Conservation (phyloP, 2,797 vertebrate species). For the Helicolenus hilgendorfi region DNA sequence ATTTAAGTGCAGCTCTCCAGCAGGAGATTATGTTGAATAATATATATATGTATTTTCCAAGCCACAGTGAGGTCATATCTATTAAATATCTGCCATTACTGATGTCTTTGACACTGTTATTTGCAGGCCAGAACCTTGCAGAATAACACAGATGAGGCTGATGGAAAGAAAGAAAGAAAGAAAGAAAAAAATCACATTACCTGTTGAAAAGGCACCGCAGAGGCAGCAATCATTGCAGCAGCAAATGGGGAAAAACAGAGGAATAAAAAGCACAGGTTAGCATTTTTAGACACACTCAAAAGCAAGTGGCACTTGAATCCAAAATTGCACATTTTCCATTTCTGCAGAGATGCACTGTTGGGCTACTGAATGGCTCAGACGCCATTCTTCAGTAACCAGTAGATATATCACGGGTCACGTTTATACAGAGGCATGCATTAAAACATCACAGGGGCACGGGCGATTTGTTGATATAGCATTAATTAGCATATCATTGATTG, state of each 20-base stretch:
- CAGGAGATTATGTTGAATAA: conserved; percentile 33
- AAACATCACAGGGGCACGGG: background rate
- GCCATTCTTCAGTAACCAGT: background rate
- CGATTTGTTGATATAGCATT: conserved; percentile 48
- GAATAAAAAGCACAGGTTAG: conserved; percentile 72
- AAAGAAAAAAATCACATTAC: conserved; percentile 75
- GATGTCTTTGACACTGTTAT: conserved; percentile 41
- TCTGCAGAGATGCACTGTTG: conserved; percentile 17
- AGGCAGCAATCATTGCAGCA: conserved; percentile 45
- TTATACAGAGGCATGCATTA: conserved; percentile 5
- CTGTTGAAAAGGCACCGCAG: conserved; percentile 72
- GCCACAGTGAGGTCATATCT: conserved; percentile 33
- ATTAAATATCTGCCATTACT: conserved; percentile 53
- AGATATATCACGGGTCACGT: conserved; percentile 16
- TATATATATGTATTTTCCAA: conserved; percentile 21
- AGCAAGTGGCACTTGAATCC: conserved; percentile 38
- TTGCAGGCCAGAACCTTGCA: conserved; percentile 26
- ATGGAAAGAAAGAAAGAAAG: conserved; percentile 13
- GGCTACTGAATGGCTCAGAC: background rate
- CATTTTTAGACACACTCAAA: conserved; percentile 49
- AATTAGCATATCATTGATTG: conserved; percentile 64
- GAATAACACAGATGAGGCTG: conserved; percentile 46
- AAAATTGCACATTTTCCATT: conserved; percentile 33
- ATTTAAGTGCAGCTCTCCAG: conserved; percentile 24
- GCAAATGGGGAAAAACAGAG: conserved; percentile 54